A percentile compares a stretch with the other conserved stretches of the same genome.
phyloP scores from a whole-genome alignment of 1,140 invertebrate species.

The Danaus melanippus region DNA sequence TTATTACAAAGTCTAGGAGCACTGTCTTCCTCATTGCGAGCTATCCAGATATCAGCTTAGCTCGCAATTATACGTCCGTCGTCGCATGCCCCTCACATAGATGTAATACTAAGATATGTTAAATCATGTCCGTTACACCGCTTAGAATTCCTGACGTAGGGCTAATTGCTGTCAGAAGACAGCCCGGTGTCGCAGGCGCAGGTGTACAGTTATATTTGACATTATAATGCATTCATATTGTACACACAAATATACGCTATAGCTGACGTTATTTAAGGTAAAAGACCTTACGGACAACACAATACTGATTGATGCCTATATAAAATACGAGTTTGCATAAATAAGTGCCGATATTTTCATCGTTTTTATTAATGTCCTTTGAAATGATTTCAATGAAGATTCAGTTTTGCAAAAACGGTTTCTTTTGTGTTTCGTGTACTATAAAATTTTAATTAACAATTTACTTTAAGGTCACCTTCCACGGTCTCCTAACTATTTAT shows the following conservation, averaged over 20 bases:
- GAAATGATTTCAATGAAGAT: too few species aligned
- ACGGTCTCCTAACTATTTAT: too few species aligned
- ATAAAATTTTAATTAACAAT: too few species aligned
- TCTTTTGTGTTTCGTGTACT: too few species aligned
- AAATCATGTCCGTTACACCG: conserved; percentile 24
- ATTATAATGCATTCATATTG: background rate
- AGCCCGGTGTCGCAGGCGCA: conserved; percentile 50
- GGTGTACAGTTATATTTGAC: conserved; percentile 48
- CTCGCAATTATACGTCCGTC: conserved; percentile 18
- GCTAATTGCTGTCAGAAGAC: conserved; percentile 54
- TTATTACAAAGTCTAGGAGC: conserved; percentile 2
- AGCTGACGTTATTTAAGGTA: background rate
- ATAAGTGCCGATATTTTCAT: too few species aligned
- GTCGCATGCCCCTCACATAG: conserved; percentile 20
- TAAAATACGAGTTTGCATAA: too few species aligned
- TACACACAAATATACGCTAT: background rate
- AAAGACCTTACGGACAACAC: too few species aligned
- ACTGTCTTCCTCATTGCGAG: conserved; percentile 17
- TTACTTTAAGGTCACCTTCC: too few species aligned
- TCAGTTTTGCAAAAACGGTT: too few species aligned
- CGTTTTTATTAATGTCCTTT: too few species aligned
- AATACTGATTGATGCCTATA: too few species aligned
- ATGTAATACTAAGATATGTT: conserved; percentile 24
- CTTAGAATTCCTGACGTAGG: conserved; percentile 44
- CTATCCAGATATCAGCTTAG: conserved; percentile 18